These are phyloP conservation scores for Galbula dea DNA, from an alignment of 2,113 vertebrate species.

Conservation along the genomic window DNA sequence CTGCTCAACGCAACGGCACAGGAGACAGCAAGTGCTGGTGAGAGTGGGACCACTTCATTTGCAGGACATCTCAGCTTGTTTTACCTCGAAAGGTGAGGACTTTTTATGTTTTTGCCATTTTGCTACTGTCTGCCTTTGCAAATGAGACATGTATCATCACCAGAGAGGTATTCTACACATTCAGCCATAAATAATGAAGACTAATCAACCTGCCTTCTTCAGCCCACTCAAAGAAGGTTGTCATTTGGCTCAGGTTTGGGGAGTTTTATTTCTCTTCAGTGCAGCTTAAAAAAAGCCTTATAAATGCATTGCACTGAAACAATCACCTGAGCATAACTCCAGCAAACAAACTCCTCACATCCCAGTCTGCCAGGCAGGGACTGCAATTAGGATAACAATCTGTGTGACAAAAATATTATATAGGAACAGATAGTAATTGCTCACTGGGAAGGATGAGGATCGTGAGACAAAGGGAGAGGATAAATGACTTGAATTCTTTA, in stretches of 20 bases:
- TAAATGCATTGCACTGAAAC: conserved; percentile 17
- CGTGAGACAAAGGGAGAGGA: background rate
- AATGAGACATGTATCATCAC: background rate
- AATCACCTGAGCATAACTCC: conserved; percentile 3
- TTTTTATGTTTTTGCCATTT: too few species aligned
- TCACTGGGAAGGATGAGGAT: background rate
- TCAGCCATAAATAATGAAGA: conserved; percentile 52
- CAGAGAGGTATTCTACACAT: background rate
- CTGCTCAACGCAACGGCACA: rapidly evolving
- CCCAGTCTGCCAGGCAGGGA: background rate
- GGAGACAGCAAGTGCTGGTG: background rate
- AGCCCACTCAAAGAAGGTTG: background rate
- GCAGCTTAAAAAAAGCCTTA: conserved; percentile 10
- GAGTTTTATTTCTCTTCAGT: conserved; percentile 13
- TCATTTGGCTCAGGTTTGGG: conserved; percentile 3
- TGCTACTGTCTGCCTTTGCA: background rate
- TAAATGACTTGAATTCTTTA: background rate
- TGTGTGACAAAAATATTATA: background rate
- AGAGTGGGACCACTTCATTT: background rate
- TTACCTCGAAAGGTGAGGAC: rapidly evolving
- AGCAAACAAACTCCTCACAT: conserved; percentile 2
- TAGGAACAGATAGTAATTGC: background rate
- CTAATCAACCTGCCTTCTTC: background rate
- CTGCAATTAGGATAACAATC: conserved; percentile 19
- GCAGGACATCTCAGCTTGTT: background rate